Conservation (phyloP, 2,888 invertebrate species). For the Drosophila acutilabella region DNA sequence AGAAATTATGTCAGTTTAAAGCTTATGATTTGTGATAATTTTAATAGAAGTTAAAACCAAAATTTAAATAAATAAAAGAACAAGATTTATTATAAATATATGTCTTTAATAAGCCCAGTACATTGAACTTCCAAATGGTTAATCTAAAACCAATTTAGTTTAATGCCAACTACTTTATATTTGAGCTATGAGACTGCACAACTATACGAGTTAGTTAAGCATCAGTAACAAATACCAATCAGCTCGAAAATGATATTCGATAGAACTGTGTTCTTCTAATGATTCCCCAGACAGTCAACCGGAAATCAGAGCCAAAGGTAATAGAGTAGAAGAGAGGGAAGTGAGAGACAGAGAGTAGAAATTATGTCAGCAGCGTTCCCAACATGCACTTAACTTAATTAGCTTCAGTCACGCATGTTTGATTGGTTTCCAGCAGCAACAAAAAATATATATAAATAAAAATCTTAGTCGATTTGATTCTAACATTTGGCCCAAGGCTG, state of each 20-base stretch:
- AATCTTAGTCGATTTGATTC: slow-evolving; percentile 6
- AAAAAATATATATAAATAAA: neutral
- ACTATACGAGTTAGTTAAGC: no score
- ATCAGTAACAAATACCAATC: neutral
- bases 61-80: no score
- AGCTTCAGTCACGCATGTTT: slow-evolving; percentile 71
- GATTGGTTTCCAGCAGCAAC: slow-evolving; percentile 54
- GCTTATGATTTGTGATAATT: neutral
- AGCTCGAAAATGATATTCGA: slow-evolving; percentile 8
- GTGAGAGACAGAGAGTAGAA: slow-evolving; percentile 25
- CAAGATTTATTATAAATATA: no score
- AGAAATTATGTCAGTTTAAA: neutral
- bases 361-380: slow-evolving; percentile 69
- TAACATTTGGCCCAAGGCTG: slow-evolving; percentile 54
- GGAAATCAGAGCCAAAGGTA: slow-evolving; percentile 51
- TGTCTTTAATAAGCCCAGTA: no score
- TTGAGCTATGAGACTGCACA: no score
- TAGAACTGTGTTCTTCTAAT: slow-evolving; percentile 32
- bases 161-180: no score
- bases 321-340: slow-evolving; percentile 13
- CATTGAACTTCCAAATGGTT: no score
- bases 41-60: no score
- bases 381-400: slow-evolving; percentile 67
- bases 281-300: slow-evolving; percentile 35
- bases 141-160: no score